phyloP scores from a whole-genome alignment of 1,140 invertebrate genomes.

The Archivesica marissinica region DNA sequence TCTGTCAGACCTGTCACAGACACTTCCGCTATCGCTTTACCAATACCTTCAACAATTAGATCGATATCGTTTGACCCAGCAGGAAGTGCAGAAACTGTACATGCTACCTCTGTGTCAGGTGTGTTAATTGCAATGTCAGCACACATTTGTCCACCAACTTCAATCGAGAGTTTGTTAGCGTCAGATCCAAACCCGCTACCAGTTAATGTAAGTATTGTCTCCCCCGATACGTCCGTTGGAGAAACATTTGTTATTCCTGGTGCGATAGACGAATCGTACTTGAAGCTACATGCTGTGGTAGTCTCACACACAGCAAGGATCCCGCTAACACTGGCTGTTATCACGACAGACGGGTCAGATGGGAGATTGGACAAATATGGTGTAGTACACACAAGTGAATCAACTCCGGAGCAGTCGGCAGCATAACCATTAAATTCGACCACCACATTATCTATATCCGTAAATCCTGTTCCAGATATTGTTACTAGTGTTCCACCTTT shows the following conservation, averaged over 20 bases:
- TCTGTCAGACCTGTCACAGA: conserved; percentile 31
- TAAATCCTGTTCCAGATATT: conserved; percentile 63
- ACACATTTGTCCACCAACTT: conserved; percentile 65
- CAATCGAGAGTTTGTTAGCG: conserved; percentile 35
- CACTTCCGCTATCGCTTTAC: conserved; percentile 40
- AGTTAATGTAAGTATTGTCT: conserved; percentile 33
- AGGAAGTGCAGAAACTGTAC: conserved; percentile 53
- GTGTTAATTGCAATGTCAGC: background rate
- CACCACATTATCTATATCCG: conserved; percentile 51
- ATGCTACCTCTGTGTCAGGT: conserved; percentile 44
- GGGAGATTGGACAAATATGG: background rate
- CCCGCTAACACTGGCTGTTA: background rate
- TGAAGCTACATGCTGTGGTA: conserved; percentile 36
- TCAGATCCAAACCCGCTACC: conserved; percentile 44
- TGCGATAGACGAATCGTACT: conserved; percentile 39
- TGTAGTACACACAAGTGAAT: conserved; percentile 61
- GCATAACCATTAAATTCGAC: conserved; percentile 53
- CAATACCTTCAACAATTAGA: conserved; percentile 52
- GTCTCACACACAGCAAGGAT: conserved; percentile 7
- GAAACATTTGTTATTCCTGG: conserved; percentile 45
- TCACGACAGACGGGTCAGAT: background rate
- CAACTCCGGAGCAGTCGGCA: conserved; percentile 59
- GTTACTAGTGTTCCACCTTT: conserved; percentile 67
- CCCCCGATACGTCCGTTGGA: conserved; percentile 20
- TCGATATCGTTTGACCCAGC: conserved; percentile 58